Evolutionary conservation across 2,113 vertebrate species (phyloP).

Genomic region (Alouatta palliata): DNA sequence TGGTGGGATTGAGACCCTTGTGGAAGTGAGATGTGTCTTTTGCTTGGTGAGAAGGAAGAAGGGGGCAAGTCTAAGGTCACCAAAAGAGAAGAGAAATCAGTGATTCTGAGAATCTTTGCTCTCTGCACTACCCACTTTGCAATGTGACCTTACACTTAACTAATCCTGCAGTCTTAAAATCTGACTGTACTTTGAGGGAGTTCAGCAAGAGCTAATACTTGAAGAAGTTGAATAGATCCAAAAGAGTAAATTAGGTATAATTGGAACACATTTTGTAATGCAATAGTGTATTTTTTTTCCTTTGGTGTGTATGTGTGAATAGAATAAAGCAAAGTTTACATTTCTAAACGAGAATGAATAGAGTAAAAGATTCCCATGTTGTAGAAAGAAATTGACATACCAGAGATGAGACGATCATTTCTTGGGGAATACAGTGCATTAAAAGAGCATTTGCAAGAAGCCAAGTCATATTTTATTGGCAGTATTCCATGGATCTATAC

Average conservation of each 20-base stretch:
- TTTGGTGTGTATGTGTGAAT: not conserved
- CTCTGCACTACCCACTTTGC: not conserved
- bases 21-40: constrained; percentile 28
- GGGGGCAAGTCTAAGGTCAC: not conserved
- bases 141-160: not conserved
- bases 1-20: not conserved
- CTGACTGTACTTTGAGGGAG: constrained; percentile 9
- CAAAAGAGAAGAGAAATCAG: constrained; percentile 8
- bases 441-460: constrained; percentile 14
- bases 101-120: constrained; percentile 39
- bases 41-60: constrained; percentile 1
- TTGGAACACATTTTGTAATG: not conserved
- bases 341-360: constrained; percentile 19
- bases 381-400: constrained; percentile 19
- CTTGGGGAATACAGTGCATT: not conserved
- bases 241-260: not conserved
- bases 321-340: not conserved
- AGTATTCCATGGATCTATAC: not conserved
- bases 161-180: constrained; percentile 23
- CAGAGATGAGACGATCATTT: constrained; percentile 14
- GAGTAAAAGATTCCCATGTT: constrained; percentile 10
- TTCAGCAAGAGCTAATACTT: constrained; percentile 23
- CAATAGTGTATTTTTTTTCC: not conserved
- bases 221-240: not conserved
- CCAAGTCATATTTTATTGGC: not conserved